These are phyloP conservation scores for Mus pahari DNA, from an alignment of 2,113 vertebrate species.

Conservation along the genomic window DNA sequence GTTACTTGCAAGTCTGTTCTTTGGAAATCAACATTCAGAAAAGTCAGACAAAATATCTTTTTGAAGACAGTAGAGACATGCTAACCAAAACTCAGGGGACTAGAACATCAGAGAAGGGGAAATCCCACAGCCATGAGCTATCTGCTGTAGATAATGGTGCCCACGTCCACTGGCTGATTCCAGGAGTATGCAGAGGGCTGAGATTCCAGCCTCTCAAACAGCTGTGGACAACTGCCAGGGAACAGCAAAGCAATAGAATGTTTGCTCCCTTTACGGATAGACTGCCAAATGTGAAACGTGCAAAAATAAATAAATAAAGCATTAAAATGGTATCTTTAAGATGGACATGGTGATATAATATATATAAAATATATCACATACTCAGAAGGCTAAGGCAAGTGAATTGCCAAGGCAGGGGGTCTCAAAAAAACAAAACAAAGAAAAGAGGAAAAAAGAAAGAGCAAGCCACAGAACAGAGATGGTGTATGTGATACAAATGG, in stretches of 20 bases:
- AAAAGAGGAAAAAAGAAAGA: background rate
- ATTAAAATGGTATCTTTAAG: background rate
- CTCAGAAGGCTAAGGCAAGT: background rate
- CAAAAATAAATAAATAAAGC: slow-evolving; percentile 24
- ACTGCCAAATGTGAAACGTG: slow-evolving; percentile 41
- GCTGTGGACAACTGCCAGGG: background rate
- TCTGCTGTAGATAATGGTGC: background rate
- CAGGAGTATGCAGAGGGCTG: background rate
- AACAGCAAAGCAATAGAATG: background rate
- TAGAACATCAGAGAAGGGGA: slow-evolving; percentile 21
- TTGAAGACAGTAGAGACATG: background rate
- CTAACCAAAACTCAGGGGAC: background rate
- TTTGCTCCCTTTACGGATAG: background rate
- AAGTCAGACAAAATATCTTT: background rate
- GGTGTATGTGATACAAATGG: background rate
- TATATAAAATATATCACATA: no score
- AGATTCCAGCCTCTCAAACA: slow-evolving; percentile 23
- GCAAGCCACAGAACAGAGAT: slow-evolving; percentile 16
- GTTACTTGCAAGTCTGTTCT: background rate
- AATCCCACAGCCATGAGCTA: background rate
- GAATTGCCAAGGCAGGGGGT: background rate
- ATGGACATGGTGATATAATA: background rate
- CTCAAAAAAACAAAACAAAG: background rate
- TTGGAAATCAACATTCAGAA: background rate
- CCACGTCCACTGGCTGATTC: background rate